Conservation (phyloP, 2,888 invertebrate genomes). For the Epiblema foenella region DNA sequence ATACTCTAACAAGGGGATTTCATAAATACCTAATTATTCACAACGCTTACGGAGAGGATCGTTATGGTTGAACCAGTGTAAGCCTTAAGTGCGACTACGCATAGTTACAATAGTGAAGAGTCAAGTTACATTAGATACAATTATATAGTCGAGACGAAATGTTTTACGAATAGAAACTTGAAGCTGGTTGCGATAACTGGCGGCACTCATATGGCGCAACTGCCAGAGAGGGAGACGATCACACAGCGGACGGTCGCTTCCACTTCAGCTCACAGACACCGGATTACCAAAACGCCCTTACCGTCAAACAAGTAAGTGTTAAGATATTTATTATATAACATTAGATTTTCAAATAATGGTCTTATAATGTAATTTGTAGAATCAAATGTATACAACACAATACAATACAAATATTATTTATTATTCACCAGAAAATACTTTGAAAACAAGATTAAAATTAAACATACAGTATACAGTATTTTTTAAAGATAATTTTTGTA, state of each 20-base stretch:
- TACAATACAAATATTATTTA: no score
- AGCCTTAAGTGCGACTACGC: not conserved
- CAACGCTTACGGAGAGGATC: not conserved
- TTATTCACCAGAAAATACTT: no score
- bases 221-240: slow-evolving; percentile 1
- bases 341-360: no score
- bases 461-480: no score
- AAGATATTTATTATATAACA: not conserved
- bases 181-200: not conserved
- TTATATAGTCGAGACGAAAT: not conserved
- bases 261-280: not conserved
- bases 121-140: not conserved
- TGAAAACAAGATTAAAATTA: no score
- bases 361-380: no score
- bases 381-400: no score
- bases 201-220: slow-evolving; percentile 7
- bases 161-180: not conserved
- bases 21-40: slow-evolving; percentile 17
- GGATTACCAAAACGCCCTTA: slow-evolving; percentile 1
- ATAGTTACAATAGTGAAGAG: not conserved
- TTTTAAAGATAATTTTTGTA: not conserved
- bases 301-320: slow-evolving; percentile 22
- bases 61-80: not conserved
- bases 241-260: not conserved
- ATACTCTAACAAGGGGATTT: not conserved